Percentiles rank a stretch among this genome's conserved stretches.
phyloP scores from a whole-genome alignment of 2,797 vertebrate genomes.

The Urophycis tenuis region DNA sequence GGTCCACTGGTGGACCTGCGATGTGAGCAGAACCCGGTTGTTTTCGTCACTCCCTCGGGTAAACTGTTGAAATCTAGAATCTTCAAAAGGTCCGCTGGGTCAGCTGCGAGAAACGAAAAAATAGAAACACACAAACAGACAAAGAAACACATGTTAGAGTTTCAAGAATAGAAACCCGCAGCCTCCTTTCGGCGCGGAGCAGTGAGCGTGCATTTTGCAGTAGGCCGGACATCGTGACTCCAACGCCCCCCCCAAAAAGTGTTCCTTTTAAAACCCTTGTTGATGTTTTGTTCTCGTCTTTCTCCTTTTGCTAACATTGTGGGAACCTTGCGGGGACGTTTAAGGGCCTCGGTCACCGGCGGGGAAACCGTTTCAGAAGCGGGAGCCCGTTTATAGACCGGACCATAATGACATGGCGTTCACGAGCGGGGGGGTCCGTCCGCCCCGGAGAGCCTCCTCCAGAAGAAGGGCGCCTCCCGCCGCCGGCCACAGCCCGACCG shows the following conservation, averaged over 20 bases:
- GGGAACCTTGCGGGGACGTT: neutral
- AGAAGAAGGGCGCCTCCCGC: slow-evolving; percentile 42
- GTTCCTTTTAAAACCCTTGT: slow-evolving; percentile 8
- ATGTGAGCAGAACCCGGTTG: slow-evolving; percentile 86
- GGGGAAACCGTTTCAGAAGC: slow-evolving; percentile 39
- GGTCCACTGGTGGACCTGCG: slow-evolving; percentile 83
- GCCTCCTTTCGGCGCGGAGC: neutral
- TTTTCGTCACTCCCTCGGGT: slow-evolving; percentile 90
- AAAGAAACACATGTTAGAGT: slow-evolving; percentile 13
- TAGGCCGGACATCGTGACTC: neutral
- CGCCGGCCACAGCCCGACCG: slow-evolving; percentile 53
- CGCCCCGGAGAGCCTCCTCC: slow-evolving; percentile 39
- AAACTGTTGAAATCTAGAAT: slow-evolving; percentile 96
- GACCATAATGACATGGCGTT: slow-evolving; percentile 55
- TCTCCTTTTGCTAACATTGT: neutral
- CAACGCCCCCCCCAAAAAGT: neutral
- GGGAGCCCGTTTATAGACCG: slow-evolving; percentile 56
- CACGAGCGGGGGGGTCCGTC: slow-evolving; percentile 18
- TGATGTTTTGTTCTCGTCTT: slow-evolving; percentile 32
- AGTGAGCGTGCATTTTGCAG: slow-evolving; percentile 1
- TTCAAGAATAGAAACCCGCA: slow-evolving; percentile 8
- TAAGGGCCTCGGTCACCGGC: neutral
- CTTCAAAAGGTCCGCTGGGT: slow-evolving; percentile 93
- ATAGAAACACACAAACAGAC: slow-evolving; percentile 5
- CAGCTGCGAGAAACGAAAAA: slow-evolving; percentile 65